Percentiles rank a stretch among this genome's conserved stretches.
These are phyloP conservation scores for Dugesia japonica DNA, from an alignment of 2,888 invertebrate genomes.

Conservation along the genomic window DNA sequence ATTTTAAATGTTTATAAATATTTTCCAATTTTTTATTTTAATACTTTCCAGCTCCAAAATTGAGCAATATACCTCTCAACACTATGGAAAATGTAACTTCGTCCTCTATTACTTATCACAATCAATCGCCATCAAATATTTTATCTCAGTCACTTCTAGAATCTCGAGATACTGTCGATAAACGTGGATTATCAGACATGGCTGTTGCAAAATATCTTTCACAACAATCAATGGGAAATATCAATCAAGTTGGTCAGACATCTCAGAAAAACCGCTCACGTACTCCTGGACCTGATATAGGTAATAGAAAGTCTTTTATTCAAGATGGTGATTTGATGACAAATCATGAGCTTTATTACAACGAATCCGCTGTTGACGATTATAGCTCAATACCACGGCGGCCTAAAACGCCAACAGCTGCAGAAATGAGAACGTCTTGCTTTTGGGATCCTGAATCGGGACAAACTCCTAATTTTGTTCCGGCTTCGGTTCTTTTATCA, in stretches of 20 bases:
- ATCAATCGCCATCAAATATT: not conserved
- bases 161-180: not conserved
- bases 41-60: not conserved
- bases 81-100: not conserved
- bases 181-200: not conserved
- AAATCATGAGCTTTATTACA: not conserved
- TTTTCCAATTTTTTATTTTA: too few relatives aligned
- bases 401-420: slow-evolving; percentile 43
- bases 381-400: slow-evolving; percentile 38
- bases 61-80: not conserved
- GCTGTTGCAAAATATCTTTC: slow-evolving; percentile 13
- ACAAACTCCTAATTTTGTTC: slow-evolving; percentile 38
- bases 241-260: not conserved
- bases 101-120: not conserved
- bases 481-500: slow-evolving; percentile 36
- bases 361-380: not conserved
- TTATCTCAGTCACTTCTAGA: not conserved
- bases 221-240: not conserved
- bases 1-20: too few relatives aligned
- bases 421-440: slow-evolving; percentile 41
- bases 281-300: slow-evolving; percentile 46
- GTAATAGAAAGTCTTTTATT: not conserved
- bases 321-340: not conserved
- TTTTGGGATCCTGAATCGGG: slow-evolving; percentile 29
- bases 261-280: slow-evolving; percentile 40